Base-by-base conservation (phyloP, 2,888 invertebrate genomes). In the Drosophila picticornis region DNA sequence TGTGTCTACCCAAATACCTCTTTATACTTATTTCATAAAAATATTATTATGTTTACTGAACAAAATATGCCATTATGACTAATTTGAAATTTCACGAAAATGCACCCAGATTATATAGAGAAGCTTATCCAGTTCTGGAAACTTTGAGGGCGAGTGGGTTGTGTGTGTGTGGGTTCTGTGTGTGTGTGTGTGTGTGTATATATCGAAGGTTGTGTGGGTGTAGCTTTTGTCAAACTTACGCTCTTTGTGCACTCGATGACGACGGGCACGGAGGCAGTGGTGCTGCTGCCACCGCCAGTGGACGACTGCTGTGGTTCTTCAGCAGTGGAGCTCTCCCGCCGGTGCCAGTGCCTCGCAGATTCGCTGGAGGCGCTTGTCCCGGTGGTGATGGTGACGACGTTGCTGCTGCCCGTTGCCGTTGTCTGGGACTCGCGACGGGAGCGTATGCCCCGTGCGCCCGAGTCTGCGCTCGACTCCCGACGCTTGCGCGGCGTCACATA, bases 391-490 rank as follows among this genome's bases (percentile, higher is more conserved):
- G 34, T 53, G 5, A n/a, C 32, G 34, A 34, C 9, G 34, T 19
- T 36, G 53, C 13, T 10, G 36, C n/a, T 55, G 27, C 6, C 19
- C 9, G 56, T 16, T 1, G 96, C 94, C 25, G 94, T 25, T 16
- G 46, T 95, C 92, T 96, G 96, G 94, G 97, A 97, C 84, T 97
- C 96, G 13, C 96, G 94, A 19, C 97, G 94, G 4, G 96, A 96
- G 62, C 95, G 95, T 91, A 95, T 95, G 32, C 96, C 96, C 90
- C 96, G 96, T 78, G 97, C 96, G 57, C 97, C 97, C 0, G 97
- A 96, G 93, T 97, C 97, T 53, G 97, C 97, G 69, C 97, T 97
- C 31, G 97, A 97, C 91, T 98, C 97, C 59, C 97, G 95, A n/a
- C 97, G 94, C 90, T 97, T 97, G 40, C 96, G 94, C 10, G 93